Evolutionary conservation across 2,113 vertebrate species (phyloP).

Genomic region (Cinclus mexicanus): DNA sequence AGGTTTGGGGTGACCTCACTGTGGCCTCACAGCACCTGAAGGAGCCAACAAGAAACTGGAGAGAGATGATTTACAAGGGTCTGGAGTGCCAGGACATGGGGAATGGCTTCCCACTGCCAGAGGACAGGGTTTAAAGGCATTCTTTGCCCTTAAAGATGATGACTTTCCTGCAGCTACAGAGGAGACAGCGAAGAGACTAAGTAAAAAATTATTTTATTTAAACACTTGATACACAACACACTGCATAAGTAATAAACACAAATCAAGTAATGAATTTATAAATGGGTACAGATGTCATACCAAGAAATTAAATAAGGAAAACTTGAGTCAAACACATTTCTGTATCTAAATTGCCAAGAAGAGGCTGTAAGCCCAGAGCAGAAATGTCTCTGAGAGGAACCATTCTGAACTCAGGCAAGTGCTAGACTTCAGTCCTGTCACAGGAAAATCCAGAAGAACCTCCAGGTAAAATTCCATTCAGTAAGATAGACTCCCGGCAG

Average conservation of each 20-base stretch:
- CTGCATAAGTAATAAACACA: not conserved
- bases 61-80: not conserved
- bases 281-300: not conserved
- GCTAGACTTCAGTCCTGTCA: not conserved
- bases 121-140: not conserved
- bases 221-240: not conserved
- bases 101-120: not conserved
- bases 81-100: not conserved
- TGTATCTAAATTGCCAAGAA: not conserved
- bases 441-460: fast-evolving
- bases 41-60: not conserved
- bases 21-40: not conserved
- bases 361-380: not conserved
- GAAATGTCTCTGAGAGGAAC: not conserved
- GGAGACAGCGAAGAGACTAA: not conserved
- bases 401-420: not conserved
- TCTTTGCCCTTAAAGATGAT: not conserved
- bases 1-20: fast-evolving
- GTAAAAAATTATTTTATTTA: not conserved
- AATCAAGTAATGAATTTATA: not conserved
- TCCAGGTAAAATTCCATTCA: fast-evolving
- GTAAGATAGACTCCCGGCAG: fast-evolving
- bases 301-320: not conserved
- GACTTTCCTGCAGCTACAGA: not conserved
- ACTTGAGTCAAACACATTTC: not conserved